Evolutionary conservation across 2,888 invertebrate species (phyloP), one percentile per base, ranked within the genome.

Genomic region (Napeogenes inachia): DNA sequence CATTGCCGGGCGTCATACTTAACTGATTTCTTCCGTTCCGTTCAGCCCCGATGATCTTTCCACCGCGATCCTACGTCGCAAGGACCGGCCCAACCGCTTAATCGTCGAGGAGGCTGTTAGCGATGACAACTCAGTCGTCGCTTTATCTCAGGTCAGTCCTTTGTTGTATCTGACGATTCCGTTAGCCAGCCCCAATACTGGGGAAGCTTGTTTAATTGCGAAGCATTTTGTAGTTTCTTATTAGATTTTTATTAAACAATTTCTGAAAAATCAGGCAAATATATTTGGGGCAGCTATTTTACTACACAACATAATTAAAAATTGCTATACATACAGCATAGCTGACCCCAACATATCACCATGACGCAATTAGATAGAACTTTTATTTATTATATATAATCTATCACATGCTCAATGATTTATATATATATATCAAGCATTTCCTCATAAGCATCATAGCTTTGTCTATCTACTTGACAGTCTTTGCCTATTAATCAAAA

Each of bases 121-220:
- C 85, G 99, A 99, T 93, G 99, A 99, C 87, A 99, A 99, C 86
- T 99, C 99, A 0, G 99, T 99, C 68, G 98, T 99, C 68, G 95
- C 97, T 38, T 91, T 99, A 68, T 98, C 99, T 72, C 99, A 99
- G 94, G 96, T 96, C 80, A 81, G 79, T 75, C 32, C 65, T 65
- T 62, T 66, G 66, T 66, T 50, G 8, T n/a, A 30, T 30, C 30
- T 50, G 10, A 30, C 30, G 30, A 50, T 50, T 10, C 21, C 10
- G 30, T 50, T 50, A 30, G 30, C 21, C 10, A 50, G 30, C 10
- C 42, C 42, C 42, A 42, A 42, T 42, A 30, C 4, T 21, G 50
- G 50, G 50, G 50, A 50, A 21, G 50, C 50, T 50, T 42, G n/a
- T 50, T 30, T 30, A 50, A 30, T 4, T 2, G 30, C 8, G 5